phyloP scores from a whole-genome alignment of 2,797 vertebrate genomes.

The Dromococcyx pavoninus region DNA sequence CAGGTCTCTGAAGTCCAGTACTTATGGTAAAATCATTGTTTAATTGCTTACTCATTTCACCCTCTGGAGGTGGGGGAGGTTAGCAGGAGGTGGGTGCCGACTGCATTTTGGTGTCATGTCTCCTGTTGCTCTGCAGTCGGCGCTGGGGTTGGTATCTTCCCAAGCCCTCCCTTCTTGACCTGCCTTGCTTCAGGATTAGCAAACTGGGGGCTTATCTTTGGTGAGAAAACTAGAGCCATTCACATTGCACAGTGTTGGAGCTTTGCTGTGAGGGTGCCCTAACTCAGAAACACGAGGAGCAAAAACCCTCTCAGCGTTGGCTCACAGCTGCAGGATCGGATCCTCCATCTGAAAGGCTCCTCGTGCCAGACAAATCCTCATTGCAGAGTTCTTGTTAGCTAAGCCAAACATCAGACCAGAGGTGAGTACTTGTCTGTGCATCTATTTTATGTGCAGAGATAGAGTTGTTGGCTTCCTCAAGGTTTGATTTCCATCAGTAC shows the following conservation, averaged over 20 bases:
- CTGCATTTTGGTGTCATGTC: not conserved
- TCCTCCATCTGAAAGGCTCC: no score
- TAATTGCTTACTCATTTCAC: conserved; percentile 73
- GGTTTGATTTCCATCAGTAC: not conserved
- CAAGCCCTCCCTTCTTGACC: not conserved
- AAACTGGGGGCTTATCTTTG: not conserved
- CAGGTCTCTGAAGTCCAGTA: conserved; percentile 72
- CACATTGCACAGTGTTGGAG: accelerated
- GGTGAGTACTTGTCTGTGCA: not conserved
- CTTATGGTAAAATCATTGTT: conserved; percentile 70
- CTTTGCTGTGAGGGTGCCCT: not conserved
- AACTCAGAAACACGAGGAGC: not conserved
- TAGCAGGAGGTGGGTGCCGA: not conserved
- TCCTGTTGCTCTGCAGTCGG: not conserved
- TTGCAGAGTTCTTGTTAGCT: not conserved
- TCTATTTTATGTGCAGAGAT: not conserved
- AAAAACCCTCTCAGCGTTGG: not conserved
- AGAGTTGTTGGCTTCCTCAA: not conserved
- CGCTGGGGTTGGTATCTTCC: not conserved
- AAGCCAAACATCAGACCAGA: not conserved
- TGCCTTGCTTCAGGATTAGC: not conserved
- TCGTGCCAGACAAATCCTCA: not conserved
- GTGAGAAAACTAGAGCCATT: accelerated
- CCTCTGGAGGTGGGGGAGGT: not conserved
- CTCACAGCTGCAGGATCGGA: not conserved